Base-by-base conservation (phyloP, 2,797 vertebrate species). In the Rhinichthys osculus region DNA sequence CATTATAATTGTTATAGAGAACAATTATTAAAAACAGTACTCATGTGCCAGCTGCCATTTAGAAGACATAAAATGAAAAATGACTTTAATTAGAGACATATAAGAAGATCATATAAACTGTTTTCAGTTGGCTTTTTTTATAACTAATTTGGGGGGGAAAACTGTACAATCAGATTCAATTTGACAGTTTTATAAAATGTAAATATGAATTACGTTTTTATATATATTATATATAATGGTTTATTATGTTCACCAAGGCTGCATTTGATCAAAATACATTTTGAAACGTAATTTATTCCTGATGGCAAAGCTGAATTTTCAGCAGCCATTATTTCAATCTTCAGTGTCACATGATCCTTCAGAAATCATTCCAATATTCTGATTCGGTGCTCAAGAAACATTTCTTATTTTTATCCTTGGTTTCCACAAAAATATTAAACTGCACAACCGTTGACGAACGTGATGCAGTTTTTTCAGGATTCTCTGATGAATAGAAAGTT, bases 11-110 rank as follows among this genome's bases (percentile, higher is more conserved):
- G 19, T 54, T 21, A 86, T 74, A 44, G 67, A 50, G 62, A 76
- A 88, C 66, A 83, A 42, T 86, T 86, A 74, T 83, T 74, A 74
- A 86, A 78, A 82, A 86, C 80, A 83, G 23, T 64, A 78, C 11
- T 52, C 16, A 11, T 71, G 73, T 86, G 79, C 67, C 81, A 67
- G 64, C n/a, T 71, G 52, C 30, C 80, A 86, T 35, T 81, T 66
- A 35, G 30, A 33, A 69, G 38, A 62, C 35, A 14, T 30, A 38
- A 64, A 59, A 86, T 78, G 30, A 35, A 23, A 77, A 69, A 19
- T 27, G 1, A 30, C 54, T 30, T 1, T 30, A 50, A 23, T 80
- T 66, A 80, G 3, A 50, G 6, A 67, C 27, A 66, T 44, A 30
- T 42, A 13, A 47, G 5, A 47, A 14, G 17, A 66, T 17, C 11